These are phyloP conservation scores for Drosophila micromelanica DNA, from an alignment of 1,140 invertebrate species.

Conservation along the genomic window DNA sequence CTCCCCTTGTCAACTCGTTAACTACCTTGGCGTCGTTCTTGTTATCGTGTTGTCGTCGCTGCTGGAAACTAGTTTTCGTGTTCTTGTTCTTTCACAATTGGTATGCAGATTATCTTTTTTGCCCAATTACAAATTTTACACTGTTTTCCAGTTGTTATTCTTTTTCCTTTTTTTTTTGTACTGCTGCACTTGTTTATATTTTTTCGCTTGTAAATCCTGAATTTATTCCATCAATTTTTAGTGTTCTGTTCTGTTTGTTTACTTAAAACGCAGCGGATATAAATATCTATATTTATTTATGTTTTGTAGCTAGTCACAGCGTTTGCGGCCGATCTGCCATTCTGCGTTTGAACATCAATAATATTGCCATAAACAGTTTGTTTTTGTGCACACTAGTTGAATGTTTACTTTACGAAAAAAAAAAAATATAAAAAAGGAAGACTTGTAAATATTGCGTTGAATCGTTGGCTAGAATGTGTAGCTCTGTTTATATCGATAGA, in stretches of 20 bases:
- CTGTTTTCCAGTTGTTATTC: conserved; percentile 2
- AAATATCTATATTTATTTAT: conserved; percentile 31
- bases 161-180: background rate
- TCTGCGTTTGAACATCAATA: background rate
- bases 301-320: conserved; percentile 3
- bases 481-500: conserved; percentile 12
- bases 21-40: conserved; percentile 69
- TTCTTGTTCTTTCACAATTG: conserved; percentile 57
- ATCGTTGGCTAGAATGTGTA: conserved; percentile 28
- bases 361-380: conserved; percentile 2
- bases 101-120: conserved; percentile 55
- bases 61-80: conserved; percentile 50
- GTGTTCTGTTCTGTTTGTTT: conserved; percentile 11
- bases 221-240: conserved; percentile 7
- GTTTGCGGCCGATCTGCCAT: conserved; percentile 6
- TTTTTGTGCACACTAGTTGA: conserved; percentile 17
- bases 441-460: conserved; percentile 41
- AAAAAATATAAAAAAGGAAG: background rate
- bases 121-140: conserved; percentile 41
- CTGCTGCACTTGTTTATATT: conserved; percentile 15
- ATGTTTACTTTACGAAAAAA: conserved; percentile 25
- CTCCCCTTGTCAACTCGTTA: conserved; percentile 66
- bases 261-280: conserved; percentile 20
- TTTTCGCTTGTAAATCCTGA: background rate
- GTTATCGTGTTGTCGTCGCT: conserved; percentile 52